These are phyloP conservation scores for Halcyon senegalensis DNA, from an alignment of 2,113 vertebrate species.

Conservation along the genomic window DNA sequence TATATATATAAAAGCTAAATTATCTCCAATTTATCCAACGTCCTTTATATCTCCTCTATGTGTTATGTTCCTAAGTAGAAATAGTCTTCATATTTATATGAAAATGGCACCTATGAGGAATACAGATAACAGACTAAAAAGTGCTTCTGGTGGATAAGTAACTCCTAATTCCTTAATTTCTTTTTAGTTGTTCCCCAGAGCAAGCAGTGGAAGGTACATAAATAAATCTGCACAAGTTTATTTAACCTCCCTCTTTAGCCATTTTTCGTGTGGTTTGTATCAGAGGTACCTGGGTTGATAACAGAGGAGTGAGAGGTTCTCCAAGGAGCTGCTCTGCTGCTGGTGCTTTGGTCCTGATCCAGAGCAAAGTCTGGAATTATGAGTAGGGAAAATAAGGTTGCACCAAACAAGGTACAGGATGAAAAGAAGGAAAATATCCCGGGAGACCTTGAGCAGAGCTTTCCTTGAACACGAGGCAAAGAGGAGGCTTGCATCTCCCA, in stretches of 20 bases:
- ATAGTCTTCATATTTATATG: not conserved
- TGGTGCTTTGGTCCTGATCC: not conserved
- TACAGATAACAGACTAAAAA: conserved; percentile 1
- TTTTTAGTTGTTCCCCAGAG: not conserved
- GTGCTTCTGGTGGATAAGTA: not conserved
- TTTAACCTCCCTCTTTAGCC: not conserved
- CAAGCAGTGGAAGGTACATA: not conserved
- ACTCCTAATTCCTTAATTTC: conserved; percentile 30
- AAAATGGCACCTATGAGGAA: conserved; percentile 35
- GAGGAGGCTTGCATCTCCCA: rapidly evolving
- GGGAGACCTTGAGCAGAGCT: not conserved
- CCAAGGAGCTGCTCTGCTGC: not conserved
- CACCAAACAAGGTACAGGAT: not conserved
- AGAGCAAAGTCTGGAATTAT: not conserved
- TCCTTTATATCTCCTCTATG: conserved; percentile 9
- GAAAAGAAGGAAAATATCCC: not conserved
- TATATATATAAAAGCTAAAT: conserved; percentile 43
- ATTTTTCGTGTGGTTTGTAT: rapidly evolving
- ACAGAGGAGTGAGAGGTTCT: not conserved
- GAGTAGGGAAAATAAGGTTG: not conserved
- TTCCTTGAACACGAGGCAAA: not conserved
- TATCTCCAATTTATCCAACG: conserved; percentile 34
- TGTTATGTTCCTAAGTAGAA: not conserved
- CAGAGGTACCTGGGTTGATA: not conserved
- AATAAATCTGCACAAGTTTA: not conserved